Evolutionary conservation across 1,140 invertebrate genomes (phyloP).

Genomic region (Zaprionus kolodkinae): DNA sequence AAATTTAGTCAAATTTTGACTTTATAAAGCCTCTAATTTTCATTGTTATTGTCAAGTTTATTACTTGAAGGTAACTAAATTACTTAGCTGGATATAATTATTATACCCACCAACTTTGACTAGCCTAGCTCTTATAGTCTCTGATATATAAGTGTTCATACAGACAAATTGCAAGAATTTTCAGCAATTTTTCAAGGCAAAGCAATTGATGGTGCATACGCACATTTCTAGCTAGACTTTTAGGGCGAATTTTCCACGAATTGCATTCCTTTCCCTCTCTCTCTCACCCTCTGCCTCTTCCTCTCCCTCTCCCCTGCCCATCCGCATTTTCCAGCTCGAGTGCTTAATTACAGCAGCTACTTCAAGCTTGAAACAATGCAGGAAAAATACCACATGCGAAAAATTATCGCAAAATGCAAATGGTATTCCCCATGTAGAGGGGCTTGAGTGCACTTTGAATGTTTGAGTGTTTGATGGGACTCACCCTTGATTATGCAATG

Average conservation of each 20-base stretch:
- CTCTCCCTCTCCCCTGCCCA: not conserved
- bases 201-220: not conserved
- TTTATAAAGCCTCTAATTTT: too few species aligned
- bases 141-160: too few species aligned
- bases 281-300: conserved; percentile 3
- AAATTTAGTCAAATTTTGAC: too few species aligned
- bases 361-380: conserved; percentile 50
- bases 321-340: conserved; percentile 41
- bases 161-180: too few species aligned
- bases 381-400: conserved; percentile 5
- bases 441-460: not conserved
- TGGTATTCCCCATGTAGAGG: conserved; percentile 13
- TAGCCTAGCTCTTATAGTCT: too few species aligned
- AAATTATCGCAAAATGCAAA: conserved; percentile 38
- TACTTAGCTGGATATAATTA: too few species aligned
- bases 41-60: too few species aligned
- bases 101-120: too few species aligned
- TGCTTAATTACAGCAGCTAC: conserved; percentile 57
- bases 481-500: conserved; percentile 1
- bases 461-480: conserved; percentile 1
- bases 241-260: not conserved
- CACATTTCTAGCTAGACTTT: not conserved
- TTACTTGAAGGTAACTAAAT: too few species aligned
- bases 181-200: too few species aligned
- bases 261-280: not conserved